Conservation (phyloP, 2,888 invertebrate genomes). For the Erebia aethiops region DNA sequence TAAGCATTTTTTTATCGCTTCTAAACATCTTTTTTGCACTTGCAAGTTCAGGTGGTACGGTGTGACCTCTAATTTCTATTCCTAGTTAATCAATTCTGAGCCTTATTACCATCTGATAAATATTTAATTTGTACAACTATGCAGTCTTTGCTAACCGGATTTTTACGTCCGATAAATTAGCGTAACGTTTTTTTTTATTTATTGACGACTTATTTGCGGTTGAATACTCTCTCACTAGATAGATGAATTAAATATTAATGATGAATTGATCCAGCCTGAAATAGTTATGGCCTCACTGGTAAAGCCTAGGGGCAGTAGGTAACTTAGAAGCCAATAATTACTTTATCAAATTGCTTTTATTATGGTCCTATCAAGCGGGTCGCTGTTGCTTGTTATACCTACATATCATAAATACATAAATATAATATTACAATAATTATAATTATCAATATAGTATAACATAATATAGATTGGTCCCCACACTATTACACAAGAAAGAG, state of each 20-base stretch:
- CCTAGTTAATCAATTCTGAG: conserved; percentile 1
- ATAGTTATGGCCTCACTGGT: too few species aligned
- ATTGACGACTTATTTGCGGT: background rate
- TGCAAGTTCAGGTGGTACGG: background rate
- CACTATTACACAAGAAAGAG: too few species aligned
- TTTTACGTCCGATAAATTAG: background rate
- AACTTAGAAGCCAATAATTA: too few species aligned
- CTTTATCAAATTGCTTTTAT: too few species aligned
- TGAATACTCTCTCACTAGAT: background rate
- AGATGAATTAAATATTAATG: too few species aligned
- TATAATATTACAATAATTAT: too few species aligned
- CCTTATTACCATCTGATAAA: conserved; percentile 1
- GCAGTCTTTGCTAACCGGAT: background rate
- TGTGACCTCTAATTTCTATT: conserved; percentile 2
- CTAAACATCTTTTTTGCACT: conserved; percentile 5
- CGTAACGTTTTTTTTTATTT: background rate
- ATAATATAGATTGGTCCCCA: too few species aligned
- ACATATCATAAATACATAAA: too few species aligned
- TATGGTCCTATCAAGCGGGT: too few species aligned
- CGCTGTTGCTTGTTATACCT: too few species aligned
- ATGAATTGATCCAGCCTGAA: background rate
- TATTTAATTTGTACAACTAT: conserved; percentile 1
- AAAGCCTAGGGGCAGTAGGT: too few species aligned
- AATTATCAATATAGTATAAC: too few species aligned
- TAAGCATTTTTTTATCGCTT: background rate